phyloP scores from a whole-genome alignment of 2,888 invertebrate genomes.

The Aleiodes leptofemur region DNA sequence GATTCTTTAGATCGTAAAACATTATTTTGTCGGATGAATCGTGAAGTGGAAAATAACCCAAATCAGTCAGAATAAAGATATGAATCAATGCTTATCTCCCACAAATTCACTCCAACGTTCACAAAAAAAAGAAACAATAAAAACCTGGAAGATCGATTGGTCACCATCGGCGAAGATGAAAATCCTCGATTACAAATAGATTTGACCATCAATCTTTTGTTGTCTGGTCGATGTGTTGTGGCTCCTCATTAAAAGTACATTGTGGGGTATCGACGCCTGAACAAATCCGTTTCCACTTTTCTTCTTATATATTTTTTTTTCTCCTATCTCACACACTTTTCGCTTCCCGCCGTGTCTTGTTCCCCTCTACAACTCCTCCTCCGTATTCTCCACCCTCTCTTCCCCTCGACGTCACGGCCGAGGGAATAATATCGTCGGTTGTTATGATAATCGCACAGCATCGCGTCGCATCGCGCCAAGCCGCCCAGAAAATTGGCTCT shows the following conservation, averaged over 20 bases:
- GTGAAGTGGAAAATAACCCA: too few relatives aligned
- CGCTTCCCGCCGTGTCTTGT: slow-evolving; percentile 19
- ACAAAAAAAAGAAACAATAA: slow-evolving; percentile 34
- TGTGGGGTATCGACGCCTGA: slow-evolving; percentile 59
- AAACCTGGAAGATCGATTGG: slow-evolving; percentile 53
- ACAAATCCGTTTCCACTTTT: slow-evolving; percentile 61
- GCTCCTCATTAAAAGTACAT: slow-evolving; percentile 73
- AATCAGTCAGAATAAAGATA: too few relatives aligned
- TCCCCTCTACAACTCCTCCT: slow-evolving; percentile 49
- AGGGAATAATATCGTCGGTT: slow-evolving; percentile 74
- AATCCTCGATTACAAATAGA: slow-evolving; percentile 59
- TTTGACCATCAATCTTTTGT: slow-evolving; percentile 70
- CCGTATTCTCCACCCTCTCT: slow-evolving; percentile 40
- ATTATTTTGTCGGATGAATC: too few relatives aligned
- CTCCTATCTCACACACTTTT: slow-evolving; percentile 45
- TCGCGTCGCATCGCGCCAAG: slow-evolving; percentile 73
- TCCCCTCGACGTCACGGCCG: slow-evolving; percentile 53
- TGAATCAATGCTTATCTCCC: neutral
- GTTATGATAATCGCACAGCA: slow-evolving; percentile 75
- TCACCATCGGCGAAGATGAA: slow-evolving; percentile 47
- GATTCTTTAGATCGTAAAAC: too few relatives aligned
- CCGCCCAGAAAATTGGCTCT: slow-evolving; percentile 76
- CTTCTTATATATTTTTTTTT: slow-evolving; percentile 53
- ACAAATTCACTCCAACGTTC: slow-evolving; percentile 8
- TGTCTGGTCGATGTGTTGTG: slow-evolving; percentile 61